Conservation (phyloP, 2,888 invertebrate genomes). For the Lordiphosa fenestrarum region DNA sequence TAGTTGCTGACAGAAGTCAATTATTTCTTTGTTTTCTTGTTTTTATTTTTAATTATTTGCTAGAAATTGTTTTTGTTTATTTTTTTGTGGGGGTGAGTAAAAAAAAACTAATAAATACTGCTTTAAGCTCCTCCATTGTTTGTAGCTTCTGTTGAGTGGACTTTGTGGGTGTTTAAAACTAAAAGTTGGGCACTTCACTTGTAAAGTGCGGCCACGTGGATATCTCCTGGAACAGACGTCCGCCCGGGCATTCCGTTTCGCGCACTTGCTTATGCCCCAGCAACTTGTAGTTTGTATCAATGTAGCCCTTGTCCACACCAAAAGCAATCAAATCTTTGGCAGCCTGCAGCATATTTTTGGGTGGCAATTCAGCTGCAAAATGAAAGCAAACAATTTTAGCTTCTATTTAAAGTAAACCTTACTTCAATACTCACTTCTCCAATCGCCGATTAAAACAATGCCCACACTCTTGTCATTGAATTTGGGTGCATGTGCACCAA, state of each 20-base stretch:
- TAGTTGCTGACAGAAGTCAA: neutral
- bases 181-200: constrained; percentile 1
- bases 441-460: constrained; percentile 87
- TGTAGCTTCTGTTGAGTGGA: constrained; percentile 34
- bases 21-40: neutral
- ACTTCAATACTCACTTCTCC: constrained; percentile 83
- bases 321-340: constrained; percentile 83
- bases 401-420: neutral
- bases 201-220: constrained; percentile 84
- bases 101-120: constrained; percentile 41
- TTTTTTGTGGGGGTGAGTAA: constrained; percentile 21
- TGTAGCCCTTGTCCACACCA: constrained; percentile 84
- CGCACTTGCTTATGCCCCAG: constrained; percentile 85
- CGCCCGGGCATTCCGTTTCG: constrained; percentile 86
- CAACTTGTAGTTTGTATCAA: constrained; percentile 83
- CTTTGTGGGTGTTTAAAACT: constrained; percentile 5
- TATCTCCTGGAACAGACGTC: constrained; percentile 83
- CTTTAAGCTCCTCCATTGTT: constrained; percentile 40
- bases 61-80: constrained; percentile 33
- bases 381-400: too few species aligned
- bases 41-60: constrained; percentile 10
- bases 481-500: constrained; percentile 86
- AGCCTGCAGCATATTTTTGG: constrained; percentile 82
- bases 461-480: constrained; percentile 87
- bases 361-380: constrained; percentile 83